Evolutionary conservation across 2,888 invertebrate genomes (phyloP), one percentile per base, ranked within the genome.

Genomic region (Athalia cordata): DNA sequence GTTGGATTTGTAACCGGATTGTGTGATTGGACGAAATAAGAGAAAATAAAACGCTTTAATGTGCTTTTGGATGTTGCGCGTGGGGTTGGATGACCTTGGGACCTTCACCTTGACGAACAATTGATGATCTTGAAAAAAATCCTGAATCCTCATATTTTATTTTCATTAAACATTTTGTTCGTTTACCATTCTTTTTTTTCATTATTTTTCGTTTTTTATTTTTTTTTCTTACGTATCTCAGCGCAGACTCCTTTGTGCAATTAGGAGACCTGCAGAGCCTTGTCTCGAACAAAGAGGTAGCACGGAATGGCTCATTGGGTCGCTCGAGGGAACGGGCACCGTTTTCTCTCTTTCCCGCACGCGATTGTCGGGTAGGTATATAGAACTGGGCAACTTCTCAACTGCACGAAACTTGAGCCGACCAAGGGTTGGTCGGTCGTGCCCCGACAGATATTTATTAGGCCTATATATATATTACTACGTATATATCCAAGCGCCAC

Each of bases 331-430:
- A 52, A 11, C 52, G 52, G 11, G 52, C 13, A 66, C 66, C 66
- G 49, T 55, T 77, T 67, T 66, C 59, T 77, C 67, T 77, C 67
- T 77, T 67, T 45, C 47, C 50, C 78, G 78, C 76, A 75, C 79
- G 72, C 78, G 59, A 79, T 62, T 50, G 66, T 66, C 66, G 49
- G 66, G 49, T 49, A 2, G 29, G 29, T 29, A 29, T 29, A 29
- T 29, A 29, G 29, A 29, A 29, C 29, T 29, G 29, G 29, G 49
- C 66, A 49, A 66, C n/a, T 66, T 66, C 66, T 66, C 47, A 66
- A 66, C 66, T 66, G 49, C 47, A 66, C 8, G 66, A 66, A 66
- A 66, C 49, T 49, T 15, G 66, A 66, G 47, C 47, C 66, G 47
- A 49, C 49, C 13, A 49, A 49, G 29, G 13, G 49, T 8, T n/a